Evolutionary conservation across 2,113 vertebrate genomes (phyloP).

Genomic region (Gasterosteus nipponicus): DNA sequence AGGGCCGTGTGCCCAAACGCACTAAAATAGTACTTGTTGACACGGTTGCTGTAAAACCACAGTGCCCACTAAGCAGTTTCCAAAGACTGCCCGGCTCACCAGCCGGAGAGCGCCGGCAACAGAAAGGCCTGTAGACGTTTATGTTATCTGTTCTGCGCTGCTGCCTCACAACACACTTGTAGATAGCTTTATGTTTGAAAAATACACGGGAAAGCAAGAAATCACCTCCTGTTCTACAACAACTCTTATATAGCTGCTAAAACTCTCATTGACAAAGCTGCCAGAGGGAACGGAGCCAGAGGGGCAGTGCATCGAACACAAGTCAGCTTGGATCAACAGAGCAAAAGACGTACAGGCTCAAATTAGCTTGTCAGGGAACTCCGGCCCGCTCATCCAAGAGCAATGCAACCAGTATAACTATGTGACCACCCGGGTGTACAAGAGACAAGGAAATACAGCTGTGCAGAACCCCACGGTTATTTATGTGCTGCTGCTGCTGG

Average conservation of each 20-base stretch:
- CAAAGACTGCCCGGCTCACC: slow-evolving; percentile 75
- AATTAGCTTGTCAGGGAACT: slow-evolving; percentile 57
- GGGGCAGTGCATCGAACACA: slow-evolving; percentile 41
- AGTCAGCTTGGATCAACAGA: slow-evolving; percentile 30
- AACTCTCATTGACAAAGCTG: slow-evolving; percentile 35
- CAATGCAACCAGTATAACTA: slow-evolving; percentile 25
- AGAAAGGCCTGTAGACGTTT: slow-evolving; percentile 61
- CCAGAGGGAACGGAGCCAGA: slow-evolving; percentile 37
- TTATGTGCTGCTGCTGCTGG: slow-evolving; percentile 27
- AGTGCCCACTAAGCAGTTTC: slow-evolving; percentile 77
- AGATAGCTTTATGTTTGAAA: slow-evolving; percentile 37
- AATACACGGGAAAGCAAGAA: slow-evolving; percentile 36
- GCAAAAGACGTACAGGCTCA: slow-evolving; percentile 39
- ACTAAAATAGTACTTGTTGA: slow-evolving; percentile 78
- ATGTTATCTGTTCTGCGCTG: slow-evolving; percentile 55
- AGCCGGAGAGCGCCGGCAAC: slow-evolving; percentile 69
- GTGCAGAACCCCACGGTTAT: slow-evolving; percentile 13
- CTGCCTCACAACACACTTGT: slow-evolving; percentile 39
- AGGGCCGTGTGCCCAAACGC: slow-evolving; percentile 56
- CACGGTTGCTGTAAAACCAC: slow-evolving; percentile 78
- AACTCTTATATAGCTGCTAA: slow-evolving; percentile 26
- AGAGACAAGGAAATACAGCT: slow-evolving; percentile 17
- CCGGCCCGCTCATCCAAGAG: slow-evolving; percentile 21
- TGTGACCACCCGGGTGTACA: slow-evolving; percentile 15
- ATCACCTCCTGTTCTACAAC: slow-evolving; percentile 14